Base-by-base conservation (phyloP, 2,888 invertebrate genomes). In the Drosophila barbarae region DNA sequence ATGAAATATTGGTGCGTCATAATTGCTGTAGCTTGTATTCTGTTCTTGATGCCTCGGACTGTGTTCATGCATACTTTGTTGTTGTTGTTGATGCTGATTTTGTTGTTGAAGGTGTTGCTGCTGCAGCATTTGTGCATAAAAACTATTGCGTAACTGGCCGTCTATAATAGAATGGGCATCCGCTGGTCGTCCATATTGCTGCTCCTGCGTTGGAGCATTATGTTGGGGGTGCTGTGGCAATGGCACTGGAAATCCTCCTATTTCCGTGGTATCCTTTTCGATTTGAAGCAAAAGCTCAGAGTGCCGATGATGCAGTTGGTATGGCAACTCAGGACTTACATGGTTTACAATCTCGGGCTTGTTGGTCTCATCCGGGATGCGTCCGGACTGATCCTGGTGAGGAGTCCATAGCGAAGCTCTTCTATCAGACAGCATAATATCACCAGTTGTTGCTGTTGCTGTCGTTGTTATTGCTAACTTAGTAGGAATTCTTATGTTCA, bases 401-500 rank as follows among this genome's bases (percentile, higher is more conserved):
- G 80, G 80, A 18, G 77, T 53, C 80, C 80, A 80, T 28, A 84
- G 71, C 15, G 78, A 42, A 9, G 71, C 9, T 38, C 60, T 60
- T 8, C 49, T 52, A 41, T 71, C 72, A 10, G 67, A 30, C 32
- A 58, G 26, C 36, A 57, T 26, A 64, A 54, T 73, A 71, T 74
- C 70, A 71, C 70, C 54, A 36, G 69, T 57, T 56, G 56, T 52
- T 63, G 58, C 34, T 65, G 67, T 63, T 66, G 61, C 54, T 59
- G 59, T 55, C 59, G 61, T 35, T 65, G 71, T 67, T 76, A 78
- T 58, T 56, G 71, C 54, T 77, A 82, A 50, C 55, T 74, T 85
- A 72, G 58, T 77, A 81, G 82, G 69, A 74, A 61, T 84, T 68
- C 71, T 73, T 58, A 75, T 54, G 54, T 74, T 83, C 74, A 72